Conservation (phyloP, 2,797 vertebrate genomes). For the Mycteria americana region DNA sequence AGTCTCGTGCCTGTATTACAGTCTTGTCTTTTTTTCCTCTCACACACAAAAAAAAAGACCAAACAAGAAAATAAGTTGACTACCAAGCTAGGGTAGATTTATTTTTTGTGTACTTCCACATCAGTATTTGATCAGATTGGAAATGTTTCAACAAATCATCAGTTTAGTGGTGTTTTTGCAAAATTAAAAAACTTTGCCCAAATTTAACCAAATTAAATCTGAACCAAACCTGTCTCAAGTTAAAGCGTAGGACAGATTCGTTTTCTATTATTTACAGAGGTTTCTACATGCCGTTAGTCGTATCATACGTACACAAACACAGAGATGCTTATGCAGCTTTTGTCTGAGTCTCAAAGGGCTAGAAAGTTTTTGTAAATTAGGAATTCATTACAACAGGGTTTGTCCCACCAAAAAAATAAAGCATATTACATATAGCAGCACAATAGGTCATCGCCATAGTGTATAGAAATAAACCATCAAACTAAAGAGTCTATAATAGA, state of each 20-base stretch:
- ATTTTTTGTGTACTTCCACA: neutral
- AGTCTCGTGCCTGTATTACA: neutral
- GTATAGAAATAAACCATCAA: neutral
- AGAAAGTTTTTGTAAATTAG: neutral
- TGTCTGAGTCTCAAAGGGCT: neutral
- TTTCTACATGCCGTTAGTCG: neutral
- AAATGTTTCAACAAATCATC: neutral
- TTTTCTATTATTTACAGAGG: neutral
- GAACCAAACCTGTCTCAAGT: neutral
- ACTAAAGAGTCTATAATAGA: neutral
- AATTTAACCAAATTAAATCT: neutral
- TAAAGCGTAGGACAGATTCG: neutral
- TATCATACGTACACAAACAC: rapidly evolving
- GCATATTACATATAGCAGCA: neutral
- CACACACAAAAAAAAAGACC: no score
- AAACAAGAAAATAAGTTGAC: neutral
- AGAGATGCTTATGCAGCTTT: neutral
- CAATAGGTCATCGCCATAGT: neutral
- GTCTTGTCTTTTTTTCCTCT: neutral
- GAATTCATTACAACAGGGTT: neutral
- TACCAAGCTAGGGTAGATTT: neutral
- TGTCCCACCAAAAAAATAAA: neutral
- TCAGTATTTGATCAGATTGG: neutral
- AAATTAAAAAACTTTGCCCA: neutral
- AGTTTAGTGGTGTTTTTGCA: neutral